Evolutionary conservation across 2,888 invertebrate species (phyloP).

Genomic region (Acanthoscelides obtectus): DNA sequence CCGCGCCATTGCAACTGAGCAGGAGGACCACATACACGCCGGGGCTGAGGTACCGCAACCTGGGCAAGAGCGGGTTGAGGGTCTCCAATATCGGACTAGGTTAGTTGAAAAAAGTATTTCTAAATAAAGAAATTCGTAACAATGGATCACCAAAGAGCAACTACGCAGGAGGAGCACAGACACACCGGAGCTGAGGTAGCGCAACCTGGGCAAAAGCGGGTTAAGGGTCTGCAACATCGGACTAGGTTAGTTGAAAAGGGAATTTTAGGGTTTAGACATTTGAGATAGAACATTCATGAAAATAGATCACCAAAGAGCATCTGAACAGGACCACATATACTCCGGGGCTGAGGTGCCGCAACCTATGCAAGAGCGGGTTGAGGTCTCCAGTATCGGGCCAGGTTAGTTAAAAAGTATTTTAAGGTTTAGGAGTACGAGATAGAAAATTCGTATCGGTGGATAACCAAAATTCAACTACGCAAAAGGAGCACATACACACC

Average conservation of each 20-base stretch:
- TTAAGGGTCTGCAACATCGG: constrained; percentile 92
- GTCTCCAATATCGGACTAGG: constrained; percentile 91
- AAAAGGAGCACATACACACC: constrained; percentile 70
- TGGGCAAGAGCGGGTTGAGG: constrained; percentile 91
- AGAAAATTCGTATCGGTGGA: too few relatives aligned
- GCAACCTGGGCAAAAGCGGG: constrained; percentile 94
- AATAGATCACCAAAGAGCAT: too few relatives aligned
- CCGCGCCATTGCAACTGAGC: constrained; percentile 51
- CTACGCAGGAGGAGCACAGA: constrained; percentile 63
- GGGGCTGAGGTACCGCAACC: constrained; percentile 83
- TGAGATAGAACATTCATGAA: too few relatives aligned
- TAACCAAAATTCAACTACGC: too few relatives aligned
- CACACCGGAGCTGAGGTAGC: constrained; percentile 81
- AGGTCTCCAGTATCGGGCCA: constrained; percentile 89
- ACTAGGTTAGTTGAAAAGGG: constrained; percentile 65
- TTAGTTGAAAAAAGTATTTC: too few relatives aligned
- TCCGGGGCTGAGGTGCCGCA: constrained; percentile 83
- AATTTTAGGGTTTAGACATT: too few relatives aligned
- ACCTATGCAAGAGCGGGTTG: constrained; percentile 92
- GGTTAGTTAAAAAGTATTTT: too few relatives aligned
- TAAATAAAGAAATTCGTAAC: too few relatives aligned
- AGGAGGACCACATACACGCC: constrained; percentile 69
- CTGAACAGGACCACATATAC: constrained; percentile 66
- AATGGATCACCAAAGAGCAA: too few relatives aligned
- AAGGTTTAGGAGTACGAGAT: too few relatives aligned